phyloP scores from a whole-genome alignment of 2,113 vertebrate species.

The Climacteris rufus region DNA sequence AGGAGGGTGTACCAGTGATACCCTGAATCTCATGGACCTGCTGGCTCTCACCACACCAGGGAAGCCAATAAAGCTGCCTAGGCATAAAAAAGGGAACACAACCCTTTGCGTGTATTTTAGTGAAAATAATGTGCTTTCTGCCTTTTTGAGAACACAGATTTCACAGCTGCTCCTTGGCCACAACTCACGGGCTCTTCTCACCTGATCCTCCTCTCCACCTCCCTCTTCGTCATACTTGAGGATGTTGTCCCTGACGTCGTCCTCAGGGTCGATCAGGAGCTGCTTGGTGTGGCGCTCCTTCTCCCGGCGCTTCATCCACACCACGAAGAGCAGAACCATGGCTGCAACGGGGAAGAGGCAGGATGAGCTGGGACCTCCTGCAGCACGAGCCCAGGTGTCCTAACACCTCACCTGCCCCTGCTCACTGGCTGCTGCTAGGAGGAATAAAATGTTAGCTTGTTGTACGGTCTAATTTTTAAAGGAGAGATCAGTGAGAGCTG shows the following conservation, averaged over 20 bases:
- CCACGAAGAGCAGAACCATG: conserved; percentile 90
- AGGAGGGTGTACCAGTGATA: neutral
- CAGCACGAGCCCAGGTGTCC: neutral
- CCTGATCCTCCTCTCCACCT: conserved; percentile 96
- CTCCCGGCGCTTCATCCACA: conserved; percentile 92
- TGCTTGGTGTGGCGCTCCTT: conserved; percentile 93
- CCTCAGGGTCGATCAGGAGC: conserved; percentile 94
- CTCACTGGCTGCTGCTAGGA: neutral
- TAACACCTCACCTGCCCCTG: neutral
- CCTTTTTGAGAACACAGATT: neutral
- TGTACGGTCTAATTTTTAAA: neutral
- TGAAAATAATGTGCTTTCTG: neutral
- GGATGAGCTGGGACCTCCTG: neutral
- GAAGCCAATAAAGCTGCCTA: neutral
- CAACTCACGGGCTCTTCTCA: conserved; percentile 12
- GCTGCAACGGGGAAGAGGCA: conserved; percentile 56
- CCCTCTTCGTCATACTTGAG: conserved; percentile 96
- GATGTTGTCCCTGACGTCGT: conserved; percentile 95
- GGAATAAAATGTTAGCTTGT: neutral
- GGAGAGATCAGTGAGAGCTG: neutral
- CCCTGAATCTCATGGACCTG: neutral
- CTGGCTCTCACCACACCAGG: neutral
- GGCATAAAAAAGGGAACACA: neutral
- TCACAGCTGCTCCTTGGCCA: neutral
- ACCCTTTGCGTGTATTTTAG: neutral